Evolutionary conservation across 1,140 invertebrate species (phyloP), one percentile per base, ranked within the genome.

Genomic region (Harpegnathos saltator): DNA sequence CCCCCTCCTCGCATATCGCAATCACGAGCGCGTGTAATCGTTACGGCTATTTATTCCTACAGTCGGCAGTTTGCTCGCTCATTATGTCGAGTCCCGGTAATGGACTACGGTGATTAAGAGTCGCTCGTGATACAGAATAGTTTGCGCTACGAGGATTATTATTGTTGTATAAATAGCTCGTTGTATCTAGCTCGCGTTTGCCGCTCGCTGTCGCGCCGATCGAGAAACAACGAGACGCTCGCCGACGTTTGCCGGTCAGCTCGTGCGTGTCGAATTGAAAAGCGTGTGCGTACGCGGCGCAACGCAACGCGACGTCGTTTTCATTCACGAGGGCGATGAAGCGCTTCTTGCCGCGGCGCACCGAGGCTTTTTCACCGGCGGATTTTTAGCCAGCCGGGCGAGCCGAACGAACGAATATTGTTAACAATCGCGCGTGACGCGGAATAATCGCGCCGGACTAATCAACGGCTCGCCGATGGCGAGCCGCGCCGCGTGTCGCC

Each of bases 11-110:
- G 54, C 54, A 26, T 33, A 11, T 74, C 38, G 72, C 56, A 19
- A 48, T 38, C 38, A n/a, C 26, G 62, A 26, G n/a, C 48, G 48
- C 38, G 19, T 50, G 74, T 66, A 77, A 77, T 77, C 74, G 74
- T 77, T 54, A 77, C 62, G 61, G 62, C 74, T 77, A 77, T 77
- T 77, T 77, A 77, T 66, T 77, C 66, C 48, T 54, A 65, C 58
- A 62, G 38, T 48, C 33, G 62, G 44, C 73, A 77, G 74, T 77
- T 77, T 77, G 74, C 50, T 77, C 61, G 74, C 62, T 56, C 61
- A 66, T 77, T 66, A 77, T 29, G 74, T 22, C 19, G 74, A 29
- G 56, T 77, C 74, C 44, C 9, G 19, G 74, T 77, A 77, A 77
- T 77, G 61, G 73, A 65, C 73, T 65, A 54, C 73, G 48, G 73